Evolutionary conservation across 2,797 vertebrate species (phyloP), one percentile per base, ranked within the genome.

Genomic region (Sebastes iracundus): DNA sequence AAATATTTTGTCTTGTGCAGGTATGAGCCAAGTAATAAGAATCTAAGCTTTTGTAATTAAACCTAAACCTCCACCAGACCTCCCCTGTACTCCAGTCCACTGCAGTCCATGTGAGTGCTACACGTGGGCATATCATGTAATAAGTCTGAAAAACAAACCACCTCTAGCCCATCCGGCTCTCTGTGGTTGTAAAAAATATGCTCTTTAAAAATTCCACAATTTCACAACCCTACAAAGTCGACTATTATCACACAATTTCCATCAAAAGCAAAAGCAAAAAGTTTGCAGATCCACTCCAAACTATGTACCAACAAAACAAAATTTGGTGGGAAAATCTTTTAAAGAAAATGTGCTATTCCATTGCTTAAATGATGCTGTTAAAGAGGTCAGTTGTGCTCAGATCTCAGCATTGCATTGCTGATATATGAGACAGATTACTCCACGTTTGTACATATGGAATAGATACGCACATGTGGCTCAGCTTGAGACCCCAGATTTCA

Each of bases 381-480:
- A 49, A 12, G 20, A 63, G 27, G 46, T 4, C 8, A 13, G 0
- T 42, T 65, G 64, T 73, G 63, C 32, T 55, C 23, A 70, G 61
- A 30, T 55, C 20, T 72, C 30, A 59, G 70, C 66, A 49, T 23
- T 68, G 25, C 72, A 35, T 27, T 49, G 52, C 68, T 78, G 62
- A 78, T 77, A 83, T 78, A 46, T 76, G 66, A 75, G 27, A 80
- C 23, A 72, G 27, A 84, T 67, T 84, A 32, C 38, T 75, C 13
- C 61, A 65, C 20, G 59, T 77, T 80, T 55, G 33, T 60, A 38
- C 66, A 79, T 77, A 53, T 86, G 90, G 88, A 77, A 75, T 56
- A 73, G 60, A 87, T 81, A 77, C 2, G 7, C 84, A 90, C 92
- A 94, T 88, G 87, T 94, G 94, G 94, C 84, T 90, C 72, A 79